These are phyloP conservation scores for Mesochorus sp. DNA, from an alignment of 2,888 invertebrate species.

Conservation along the genomic window DNA sequence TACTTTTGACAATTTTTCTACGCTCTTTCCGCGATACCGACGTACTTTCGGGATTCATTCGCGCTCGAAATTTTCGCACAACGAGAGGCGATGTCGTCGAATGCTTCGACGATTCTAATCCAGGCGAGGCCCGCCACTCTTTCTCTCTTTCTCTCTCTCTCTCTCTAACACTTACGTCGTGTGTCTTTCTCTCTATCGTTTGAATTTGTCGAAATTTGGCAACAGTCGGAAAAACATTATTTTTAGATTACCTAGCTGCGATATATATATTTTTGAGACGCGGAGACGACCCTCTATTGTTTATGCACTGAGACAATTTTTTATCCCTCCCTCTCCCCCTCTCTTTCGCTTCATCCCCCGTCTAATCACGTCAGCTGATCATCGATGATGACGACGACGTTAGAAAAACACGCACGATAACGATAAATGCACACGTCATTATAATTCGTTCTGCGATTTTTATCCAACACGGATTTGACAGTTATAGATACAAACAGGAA, in stretches of 20 bases:
- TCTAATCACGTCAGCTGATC: slow-evolving; percentile 6
- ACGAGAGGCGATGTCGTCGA: slow-evolving; percentile 55
- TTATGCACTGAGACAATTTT: slow-evolving; percentile 51
- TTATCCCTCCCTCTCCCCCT: neutral
- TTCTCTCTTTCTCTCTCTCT: neutral
- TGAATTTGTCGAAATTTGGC: slow-evolving; percentile 80
- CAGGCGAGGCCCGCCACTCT: slow-evolving; percentile 19
- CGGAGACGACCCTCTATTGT: slow-evolving; percentile 68
- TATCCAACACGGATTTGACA: neutral
- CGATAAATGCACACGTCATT: neutral
- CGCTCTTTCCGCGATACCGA: neutral
- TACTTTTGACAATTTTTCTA: neutral
- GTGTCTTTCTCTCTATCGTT: slow-evolving; percentile 39
- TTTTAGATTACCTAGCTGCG: slow-evolving; percentile 74
- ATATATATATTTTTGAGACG: slow-evolving; percentile 44
- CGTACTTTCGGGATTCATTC: slow-evolving; percentile 49
- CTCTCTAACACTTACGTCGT: neutral
- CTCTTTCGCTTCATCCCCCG: neutral
- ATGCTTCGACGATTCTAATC: slow-evolving; percentile 46
- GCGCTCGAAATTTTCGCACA: slow-evolving; percentile 21
- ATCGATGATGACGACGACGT: neutral
- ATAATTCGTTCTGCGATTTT: neutral
- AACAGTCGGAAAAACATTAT: slow-evolving; percentile 74
- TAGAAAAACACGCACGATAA: neutral
- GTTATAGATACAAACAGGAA: neutral